Evolutionary conservation across 2,113 vertebrate genomes (phyloP).

Genomic region (Perca schrenkii): DNA sequence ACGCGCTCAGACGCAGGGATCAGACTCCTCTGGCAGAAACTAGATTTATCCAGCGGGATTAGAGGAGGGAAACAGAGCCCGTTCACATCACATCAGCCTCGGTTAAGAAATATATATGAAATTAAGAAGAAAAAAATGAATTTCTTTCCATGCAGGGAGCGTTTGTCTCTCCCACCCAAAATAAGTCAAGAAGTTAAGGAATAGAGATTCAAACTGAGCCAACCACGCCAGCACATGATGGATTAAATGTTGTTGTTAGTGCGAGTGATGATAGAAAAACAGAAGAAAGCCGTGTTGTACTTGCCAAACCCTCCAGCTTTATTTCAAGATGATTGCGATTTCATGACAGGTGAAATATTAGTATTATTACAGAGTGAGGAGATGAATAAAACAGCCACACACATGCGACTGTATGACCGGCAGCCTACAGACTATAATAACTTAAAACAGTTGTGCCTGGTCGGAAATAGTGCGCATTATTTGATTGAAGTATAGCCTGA

Average conservation of each 20-base stretch:
- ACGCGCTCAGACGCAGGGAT: slow-evolving; percentile 34
- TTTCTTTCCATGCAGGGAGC: slow-evolving; percentile 35
- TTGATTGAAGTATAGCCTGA: not conserved
- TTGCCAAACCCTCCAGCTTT: slow-evolving; percentile 19
- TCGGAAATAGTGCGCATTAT: not conserved
- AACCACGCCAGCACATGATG: slow-evolving; percentile 23
- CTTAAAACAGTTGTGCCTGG: not conserved
- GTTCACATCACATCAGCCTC: slow-evolving; percentile 14
- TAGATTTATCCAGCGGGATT: slow-evolving; percentile 59
- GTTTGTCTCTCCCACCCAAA: slow-evolving; percentile 35
- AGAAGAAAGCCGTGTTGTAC: slow-evolving; percentile 26
- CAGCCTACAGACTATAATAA: not conserved
- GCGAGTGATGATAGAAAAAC: slow-evolving; percentile 38
- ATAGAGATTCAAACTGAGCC: slow-evolving; percentile 7
- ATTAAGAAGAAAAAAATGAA: not conserved
- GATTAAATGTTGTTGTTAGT: slow-evolving; percentile 57
- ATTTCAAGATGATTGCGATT: slow-evolving; percentile 50
- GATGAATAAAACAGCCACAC: slow-evolving; percentile 23
- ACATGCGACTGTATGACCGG: not conserved
- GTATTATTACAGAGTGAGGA: slow-evolving; percentile 37
- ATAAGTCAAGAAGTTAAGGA: slow-evolving; percentile 28
- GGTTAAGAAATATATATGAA: slow-evolving; percentile 9
- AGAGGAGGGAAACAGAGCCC: slow-evolving; percentile 19
- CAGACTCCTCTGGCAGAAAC: slow-evolving; percentile 31
- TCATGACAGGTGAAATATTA: slow-evolving; percentile 44